Percentiles rank a stretch among this genome's conserved stretches.
Conservation (phyloP, 2,113 vertebrate genomes). For the Hemichromis elongatus region DNA sequence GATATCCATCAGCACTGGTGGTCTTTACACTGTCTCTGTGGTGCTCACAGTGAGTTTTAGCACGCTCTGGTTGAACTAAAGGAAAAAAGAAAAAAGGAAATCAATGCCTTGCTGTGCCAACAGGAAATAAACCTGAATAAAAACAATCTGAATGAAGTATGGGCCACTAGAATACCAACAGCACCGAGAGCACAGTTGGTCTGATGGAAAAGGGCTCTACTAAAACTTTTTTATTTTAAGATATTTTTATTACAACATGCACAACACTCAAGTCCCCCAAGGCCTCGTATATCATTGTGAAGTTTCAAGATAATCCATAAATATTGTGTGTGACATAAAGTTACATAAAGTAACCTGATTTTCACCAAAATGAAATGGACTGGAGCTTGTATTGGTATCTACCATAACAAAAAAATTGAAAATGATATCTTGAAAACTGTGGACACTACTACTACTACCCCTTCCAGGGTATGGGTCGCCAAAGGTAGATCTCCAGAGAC, state of each 20-base stretch:
- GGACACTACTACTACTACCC: background rate
- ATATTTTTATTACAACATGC: background rate
- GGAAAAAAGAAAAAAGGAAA: background rate
- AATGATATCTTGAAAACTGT: too few species aligned
- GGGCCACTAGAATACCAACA: background rate
- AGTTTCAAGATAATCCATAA: too few species aligned
- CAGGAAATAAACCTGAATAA: background rate
- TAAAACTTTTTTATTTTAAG: background rate
- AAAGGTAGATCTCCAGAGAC: background rate
- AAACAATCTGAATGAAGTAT: background rate
- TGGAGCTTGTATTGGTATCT: too few species aligned
- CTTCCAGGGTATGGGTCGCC: background rate
- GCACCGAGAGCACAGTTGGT: background rate
- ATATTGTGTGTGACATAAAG: too few species aligned
- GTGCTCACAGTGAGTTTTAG: conserved; percentile 70
- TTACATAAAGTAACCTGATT: too few species aligned
- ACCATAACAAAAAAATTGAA: too few species aligned
- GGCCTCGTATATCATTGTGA: too few species aligned
- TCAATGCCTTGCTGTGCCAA: background rate
- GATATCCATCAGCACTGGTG: conserved; percentile 8
- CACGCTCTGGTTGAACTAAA: conserved; percentile 12
- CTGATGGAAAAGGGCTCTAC: background rate
- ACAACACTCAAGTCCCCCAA: too few species aligned
- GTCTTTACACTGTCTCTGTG: conserved; percentile 56
- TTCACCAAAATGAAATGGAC: too few species aligned